Evolutionary conservation across 2,113 vertebrate genomes (phyloP).

Genomic region (Python bivittatus): DNA sequence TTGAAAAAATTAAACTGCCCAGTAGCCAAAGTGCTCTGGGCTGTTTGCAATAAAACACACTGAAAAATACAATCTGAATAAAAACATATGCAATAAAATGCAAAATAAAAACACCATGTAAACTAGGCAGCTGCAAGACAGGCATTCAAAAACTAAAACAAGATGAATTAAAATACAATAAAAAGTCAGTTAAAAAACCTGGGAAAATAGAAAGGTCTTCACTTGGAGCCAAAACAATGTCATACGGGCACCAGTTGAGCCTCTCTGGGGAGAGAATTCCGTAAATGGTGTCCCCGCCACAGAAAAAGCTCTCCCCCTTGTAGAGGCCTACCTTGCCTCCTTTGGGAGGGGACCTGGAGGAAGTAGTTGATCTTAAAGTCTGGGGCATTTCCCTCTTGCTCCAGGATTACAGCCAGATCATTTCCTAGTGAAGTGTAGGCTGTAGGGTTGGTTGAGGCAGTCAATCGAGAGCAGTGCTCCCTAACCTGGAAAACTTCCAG

Average conservation of each 20-base stretch:
- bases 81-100: background rate
- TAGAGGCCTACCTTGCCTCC: background rate
- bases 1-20: background rate
- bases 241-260: background rate
- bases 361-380: background rate
- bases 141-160: background rate
- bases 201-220: background rate
- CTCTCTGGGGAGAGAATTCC: background rate
- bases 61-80: background rate
- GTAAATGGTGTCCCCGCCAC: background rate
- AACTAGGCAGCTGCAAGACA: background rate
- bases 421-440: background rate
- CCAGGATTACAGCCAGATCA: background rate
- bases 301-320: background rate
- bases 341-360: background rate
- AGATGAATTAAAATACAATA: background rate
- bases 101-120: background rate
- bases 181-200: background rate
- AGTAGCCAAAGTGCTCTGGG: background rate
- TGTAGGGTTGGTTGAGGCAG: background rate
- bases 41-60: background rate
- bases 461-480: background rate
- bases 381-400: background rate
- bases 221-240: background rate
- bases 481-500: background rate